Percentiles rank a stretch among this genome's conserved stretches.
Evolutionary conservation across 92 coral and sea anemone species (phyloP).

Genomic region (Epizoanthus fatuus): DNA sequence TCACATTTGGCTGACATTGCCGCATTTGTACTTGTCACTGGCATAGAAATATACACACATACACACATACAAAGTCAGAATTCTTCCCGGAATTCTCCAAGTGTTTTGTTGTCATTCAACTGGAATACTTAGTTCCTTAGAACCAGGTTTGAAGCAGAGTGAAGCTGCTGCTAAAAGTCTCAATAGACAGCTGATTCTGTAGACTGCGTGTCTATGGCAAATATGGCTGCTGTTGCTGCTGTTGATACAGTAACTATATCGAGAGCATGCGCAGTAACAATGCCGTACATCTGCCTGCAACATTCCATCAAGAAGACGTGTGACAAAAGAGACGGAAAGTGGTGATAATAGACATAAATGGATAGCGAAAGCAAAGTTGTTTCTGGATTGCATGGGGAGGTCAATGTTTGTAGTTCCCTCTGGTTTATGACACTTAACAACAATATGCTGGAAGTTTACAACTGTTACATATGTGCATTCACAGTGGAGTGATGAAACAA

Average conservation of each 20-base stretch:
- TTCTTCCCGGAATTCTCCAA: neutral
- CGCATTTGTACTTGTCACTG: neutral
- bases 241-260: neutral
- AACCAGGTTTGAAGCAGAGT: neutral
- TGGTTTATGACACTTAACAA: too few relatives aligned
- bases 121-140: neutral
- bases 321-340: too few relatives aligned
- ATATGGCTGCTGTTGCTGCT: neutral
- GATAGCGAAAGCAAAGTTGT: too few relatives aligned
- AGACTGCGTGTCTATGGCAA: neutral
- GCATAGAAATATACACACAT: neutral
- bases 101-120: neutral
- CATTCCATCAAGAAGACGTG: too few relatives aligned
- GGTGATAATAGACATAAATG: too few relatives aligned
- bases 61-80: neutral
- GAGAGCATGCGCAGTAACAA: too few relatives aligned
- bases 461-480: too few relatives aligned
- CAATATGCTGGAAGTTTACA: too few relatives aligned
- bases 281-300: too few relatives aligned
- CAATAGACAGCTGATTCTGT: neutral
- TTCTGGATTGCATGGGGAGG: too few relatives aligned
- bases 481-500: too few relatives aligned
- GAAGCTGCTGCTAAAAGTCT: neutral
- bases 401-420: too few relatives aligned
- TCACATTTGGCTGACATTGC: constrained; percentile 70